Evolutionary conservation across 2,888 invertebrate genomes (phyloP).

Genomic region (Andrena haemorrhoa): DNA sequence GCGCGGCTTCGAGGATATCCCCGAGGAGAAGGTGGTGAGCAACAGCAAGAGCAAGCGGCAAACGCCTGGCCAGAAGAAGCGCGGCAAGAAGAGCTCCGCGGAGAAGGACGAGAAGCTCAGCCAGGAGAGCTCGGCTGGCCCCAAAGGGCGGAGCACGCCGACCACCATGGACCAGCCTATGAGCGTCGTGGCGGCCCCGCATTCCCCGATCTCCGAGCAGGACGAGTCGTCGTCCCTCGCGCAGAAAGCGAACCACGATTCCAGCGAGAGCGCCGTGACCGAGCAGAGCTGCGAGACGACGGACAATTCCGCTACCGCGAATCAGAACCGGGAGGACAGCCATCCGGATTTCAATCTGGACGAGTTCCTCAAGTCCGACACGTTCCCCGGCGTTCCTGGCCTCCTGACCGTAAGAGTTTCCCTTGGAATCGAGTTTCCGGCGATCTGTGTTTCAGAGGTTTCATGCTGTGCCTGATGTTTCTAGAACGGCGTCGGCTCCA

Average conservation of each 20-base stretch:
- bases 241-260: constrained; percentile 73
- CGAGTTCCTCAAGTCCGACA: constrained; percentile 93
- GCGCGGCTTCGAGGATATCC: constrained; percentile 94
- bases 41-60: constrained; percentile 82
- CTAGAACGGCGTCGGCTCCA: constrained; percentile 89
- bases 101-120: constrained; percentile 82
- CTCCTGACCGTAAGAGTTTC: constrained; percentile 88
- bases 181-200: constrained; percentile 77
- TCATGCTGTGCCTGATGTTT: constrained; percentile 43
- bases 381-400: constrained; percentile 91
- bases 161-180: constrained; percentile 81
- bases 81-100: constrained; percentile 82
- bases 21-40: constrained; percentile 83
- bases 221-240: constrained; percentile 70
- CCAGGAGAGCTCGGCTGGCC: constrained; percentile 72
- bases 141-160: constrained; percentile 83
- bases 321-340: constrained; percentile 71
- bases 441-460: neutral
- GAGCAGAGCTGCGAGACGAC: constrained; percentile 71
- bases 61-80: constrained; percentile 85
- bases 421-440: neutral
- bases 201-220: constrained; percentile 83
- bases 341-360: constrained; percentile 91
- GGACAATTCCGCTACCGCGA: constrained; percentile 67
- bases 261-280: constrained; percentile 64